Evolutionary conservation across 2,113 vertebrate genomes (phyloP), one percentile per base, ranked within the genome.

Genomic region (Semnornis frantzii): DNA sequence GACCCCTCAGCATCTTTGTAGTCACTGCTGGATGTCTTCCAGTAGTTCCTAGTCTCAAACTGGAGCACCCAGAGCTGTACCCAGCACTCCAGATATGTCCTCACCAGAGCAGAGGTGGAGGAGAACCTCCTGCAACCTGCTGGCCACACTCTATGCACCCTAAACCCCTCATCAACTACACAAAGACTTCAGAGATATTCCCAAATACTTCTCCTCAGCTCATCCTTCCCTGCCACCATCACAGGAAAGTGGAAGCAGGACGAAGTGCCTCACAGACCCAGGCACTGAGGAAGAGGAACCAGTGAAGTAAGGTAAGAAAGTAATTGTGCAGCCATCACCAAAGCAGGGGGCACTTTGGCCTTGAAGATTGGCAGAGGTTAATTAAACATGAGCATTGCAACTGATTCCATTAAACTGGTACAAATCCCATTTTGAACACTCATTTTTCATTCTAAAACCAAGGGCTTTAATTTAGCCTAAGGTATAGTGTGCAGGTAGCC

Each of bases 151-250:
- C 55, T 57, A 16, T 57, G 28, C 28, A 57, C 28, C 28, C 55
- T 17, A 30, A 57, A 9, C 28, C 28, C 15, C 37, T 48, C 28
- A 2, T 34, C 19, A 87, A 62, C 10, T 72, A 4, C 0, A 0
- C 0, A 6, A 72, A 60, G 1, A 1, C 27, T 44, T 18, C 3
- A 2, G 75, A 54, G 21, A 3, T 80, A n/a, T 27, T 28, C n/a
- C 52, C 27, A 57, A 34, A 17, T 27, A 10, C 12, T 46, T 55
- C 17, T 11, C 73, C 37, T 30, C 24, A 1, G 12, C 10, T 3
- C 0, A 0, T 30, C 55, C n/a, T 17, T 25, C 0, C 0, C 0
- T 0, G 17, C 11, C 3, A 10, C 5, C 33, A 2, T 2, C 11
- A 5, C 4, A 23, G 69, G 34, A 30, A 37, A 60, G 27, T 13